Evolutionary conservation across 2,113 vertebrate species (phyloP), one percentile per base, ranked within the genome.

Genomic region (Phylloscopus whistleri): DNA sequence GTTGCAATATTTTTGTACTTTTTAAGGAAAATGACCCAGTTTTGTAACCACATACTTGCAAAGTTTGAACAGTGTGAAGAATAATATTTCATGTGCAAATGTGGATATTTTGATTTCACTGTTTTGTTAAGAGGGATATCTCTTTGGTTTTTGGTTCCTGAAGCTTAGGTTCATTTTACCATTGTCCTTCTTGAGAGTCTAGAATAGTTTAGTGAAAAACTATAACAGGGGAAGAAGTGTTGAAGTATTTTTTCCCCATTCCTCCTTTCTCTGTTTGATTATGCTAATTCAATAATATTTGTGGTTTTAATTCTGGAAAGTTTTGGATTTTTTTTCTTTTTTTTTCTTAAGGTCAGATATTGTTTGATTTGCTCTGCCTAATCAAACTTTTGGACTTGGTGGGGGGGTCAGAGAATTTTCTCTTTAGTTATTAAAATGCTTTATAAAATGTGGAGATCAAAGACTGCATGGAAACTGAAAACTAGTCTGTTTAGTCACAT

Each of bases 1-100:
- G 60, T 74, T 79, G 53, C 11, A 80, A 52, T 56, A 69, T 66
- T 68, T 16, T 74, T 85, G 58, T 16, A 75, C 17, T 88, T 96
- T 87, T 88, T 84, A 67, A 94, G 35, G 33, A 89, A 87, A 68
- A 84, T 96, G 94, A 87, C 87, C 85, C 46, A 89, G 41, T 95
- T 93, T 90, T 84, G 13, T 66, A 97, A 89, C 35, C 92, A 87
- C 62, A 81, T 37, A 16, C 16, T 64, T 87, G 59, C 39, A 80
- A 89, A 95, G 39, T 11, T 74, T 48, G 23, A 82, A 66, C 14
- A 76, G 1, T 30, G 21, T 52, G n/a, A 89, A 88, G 26, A 84
- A 62, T 66, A 91, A 63, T 55, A 39, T 43, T 89, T 72, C 52
- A 79, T 43, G 9, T 82, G 24, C 1, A 13, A 91, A 76, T 31